Conservation (phyloP, 1,140 invertebrate genomes). For the Thrips palmi region DNA sequence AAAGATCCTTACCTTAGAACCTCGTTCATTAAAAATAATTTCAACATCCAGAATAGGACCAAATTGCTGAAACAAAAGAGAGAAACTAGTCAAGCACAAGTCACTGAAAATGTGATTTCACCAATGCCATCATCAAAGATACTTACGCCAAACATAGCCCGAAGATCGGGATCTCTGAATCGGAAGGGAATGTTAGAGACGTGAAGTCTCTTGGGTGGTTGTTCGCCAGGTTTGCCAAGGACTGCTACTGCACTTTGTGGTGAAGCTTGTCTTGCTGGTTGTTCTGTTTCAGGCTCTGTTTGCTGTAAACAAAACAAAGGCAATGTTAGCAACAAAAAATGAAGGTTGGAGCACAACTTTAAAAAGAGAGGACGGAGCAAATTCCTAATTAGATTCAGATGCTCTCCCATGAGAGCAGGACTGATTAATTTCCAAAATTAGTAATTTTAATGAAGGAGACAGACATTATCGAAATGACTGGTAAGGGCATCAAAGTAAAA, state of each 20-base stretch:
- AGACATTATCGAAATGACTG: too few species aligned
- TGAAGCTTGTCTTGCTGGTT: slow-evolving; percentile 14
- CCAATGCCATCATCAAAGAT: slow-evolving; percentile 8
- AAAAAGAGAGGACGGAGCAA: too few species aligned
- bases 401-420: too few species aligned
- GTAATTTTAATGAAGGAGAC: too few species aligned
- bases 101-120: slow-evolving; percentile 5
- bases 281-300: slow-evolving; percentile 25
- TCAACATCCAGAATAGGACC: slow-evolving; percentile 96
- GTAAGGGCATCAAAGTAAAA: too few species aligned
- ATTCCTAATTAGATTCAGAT: too few species aligned
- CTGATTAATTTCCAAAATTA: too few species aligned
- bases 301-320: slow-evolving; percentile 20
- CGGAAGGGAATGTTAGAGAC: slow-evolving; percentile 99
- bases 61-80: slow-evolving; percentile 75
- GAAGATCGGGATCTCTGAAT: slow-evolving; percentile 92
- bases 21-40: slow-evolving; percentile 99
- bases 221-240: slow-evolving; percentile 24
- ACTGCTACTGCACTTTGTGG: slow-evolving; percentile 17
- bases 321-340: neutral
- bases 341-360: neutral
- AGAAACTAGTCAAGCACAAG: slow-evolving; percentile 6
- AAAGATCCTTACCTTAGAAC: slow-evolving; percentile 87
- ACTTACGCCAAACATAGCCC: slow-evolving; percentile 95
- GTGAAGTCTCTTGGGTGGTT: slow-evolving; percentile 70